These are phyloP conservation scores for rabbit (Oryctolagus cuniculus) DNA, from an alignment of 2,113 vertebrate species.

Conservation along the genomic window DNA sequence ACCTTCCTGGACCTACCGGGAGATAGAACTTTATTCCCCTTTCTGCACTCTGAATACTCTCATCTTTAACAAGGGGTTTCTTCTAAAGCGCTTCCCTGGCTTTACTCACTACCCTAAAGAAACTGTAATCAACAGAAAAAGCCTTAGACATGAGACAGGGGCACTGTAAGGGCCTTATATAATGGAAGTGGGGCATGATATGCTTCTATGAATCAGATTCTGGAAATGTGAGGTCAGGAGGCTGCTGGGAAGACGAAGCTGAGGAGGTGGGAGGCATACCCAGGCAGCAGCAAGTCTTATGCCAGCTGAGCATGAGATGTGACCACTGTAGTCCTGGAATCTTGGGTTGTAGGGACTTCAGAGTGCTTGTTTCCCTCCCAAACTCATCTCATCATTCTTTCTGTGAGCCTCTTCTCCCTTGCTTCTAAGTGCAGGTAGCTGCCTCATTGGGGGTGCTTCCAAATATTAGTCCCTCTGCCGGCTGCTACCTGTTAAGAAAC, in stretches of 20 bases:
- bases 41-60: neutral
- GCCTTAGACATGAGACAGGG: rapidly evolving
- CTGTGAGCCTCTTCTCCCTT: rapidly evolving
- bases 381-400: rapidly evolving
- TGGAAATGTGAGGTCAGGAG: neutral
- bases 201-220: neutral
- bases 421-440: neutral
- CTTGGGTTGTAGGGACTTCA: rapidly evolving
- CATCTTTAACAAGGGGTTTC: neutral
- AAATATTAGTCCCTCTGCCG: too few species aligned
- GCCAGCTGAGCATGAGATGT: too few species aligned
- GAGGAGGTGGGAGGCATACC: neutral
- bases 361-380: too few species aligned
- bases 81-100: neutral
- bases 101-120: neutral
- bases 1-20: neutral
- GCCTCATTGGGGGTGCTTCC: rapidly evolving
- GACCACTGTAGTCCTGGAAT: rapidly evolving
- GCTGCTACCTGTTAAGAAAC: neutral
- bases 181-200: neutral
- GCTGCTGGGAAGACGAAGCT: neutral
- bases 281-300: rapidly evolving
- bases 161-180: rapidly evolving
- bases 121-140: neutral
- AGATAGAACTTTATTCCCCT: neutral